A percentile compares a stretch with the other conserved stretches of the same genome.
phyloP scores from a whole-genome alignment of 2,888 invertebrate species.

The Smittia sp. region DNA sequence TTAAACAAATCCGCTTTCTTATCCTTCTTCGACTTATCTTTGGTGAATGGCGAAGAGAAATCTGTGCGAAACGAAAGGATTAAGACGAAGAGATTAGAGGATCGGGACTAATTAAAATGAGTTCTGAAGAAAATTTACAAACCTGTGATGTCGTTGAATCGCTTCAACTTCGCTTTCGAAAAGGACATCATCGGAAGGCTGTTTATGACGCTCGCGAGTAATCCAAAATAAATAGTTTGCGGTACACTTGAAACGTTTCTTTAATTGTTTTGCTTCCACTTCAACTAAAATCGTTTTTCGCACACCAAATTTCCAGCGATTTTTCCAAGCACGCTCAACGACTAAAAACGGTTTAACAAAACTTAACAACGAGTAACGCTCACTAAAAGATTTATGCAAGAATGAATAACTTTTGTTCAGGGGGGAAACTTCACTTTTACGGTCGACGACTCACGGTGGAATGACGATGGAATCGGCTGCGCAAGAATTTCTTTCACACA shows the following conservation, averaged over 20 bases:
- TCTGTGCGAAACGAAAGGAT: conserved; percentile 24
- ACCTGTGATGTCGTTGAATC: conserved; percentile 41
- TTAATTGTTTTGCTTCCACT: neutral
- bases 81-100: neutral
- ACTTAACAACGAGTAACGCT: conserved; percentile 37
- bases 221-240: conserved; percentile 19
- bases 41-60: conserved; percentile 33
- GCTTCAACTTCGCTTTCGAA: conserved; percentile 39
- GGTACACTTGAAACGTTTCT: neutral
- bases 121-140: neutral
- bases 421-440: conserved; percentile 30
- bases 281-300: neutral
- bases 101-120: neutral
- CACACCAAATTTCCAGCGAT: neutral
- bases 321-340: neutral
- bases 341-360: conserved; percentile 34
- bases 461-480: conserved; percentile 1
- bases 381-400: conserved; percentile 31
- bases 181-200: conserved; percentile 32
- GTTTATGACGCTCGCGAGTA: neutral
- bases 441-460: conserved; percentile 29
- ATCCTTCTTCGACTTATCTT: conserved; percentile 27
- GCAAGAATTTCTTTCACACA: conserved; percentile 1
- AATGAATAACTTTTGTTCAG: neutral
- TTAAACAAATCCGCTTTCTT: conserved; percentile 33